Evolutionary conservation across 2,797 vertebrate species (phyloP), one percentile per base, ranked within the genome.

Genomic region (Melanotaenia boesemani): DNA sequence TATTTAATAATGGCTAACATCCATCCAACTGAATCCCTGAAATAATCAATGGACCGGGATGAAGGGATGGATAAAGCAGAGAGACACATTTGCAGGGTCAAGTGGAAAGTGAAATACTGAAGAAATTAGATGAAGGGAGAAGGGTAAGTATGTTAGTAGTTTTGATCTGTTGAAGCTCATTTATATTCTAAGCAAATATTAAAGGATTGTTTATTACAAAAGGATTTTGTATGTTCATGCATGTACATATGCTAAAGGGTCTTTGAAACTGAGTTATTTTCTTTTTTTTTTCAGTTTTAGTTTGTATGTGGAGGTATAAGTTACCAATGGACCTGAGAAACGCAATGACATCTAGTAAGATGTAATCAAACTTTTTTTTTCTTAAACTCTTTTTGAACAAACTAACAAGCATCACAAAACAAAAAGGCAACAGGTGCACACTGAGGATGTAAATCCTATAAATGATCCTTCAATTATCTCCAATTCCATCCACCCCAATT

Each of bases 371-470:
- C 72, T 83, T 80, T 84, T 82, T 78, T 82, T 76, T 71, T 74
- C 80, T 79, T 64, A 67, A 36, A 63, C 64, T 67, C 59, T 75
- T 78, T 59, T 76, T 41, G 83, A 85, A 89, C 82, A 88, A 86
- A 84, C 78, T 41, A 48, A 62, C 81, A 58, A 65, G 74, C 64
- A 32, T 86, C 82, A 76, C 85, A 72, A 77, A 90, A 86, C 86
- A 94, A 93, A 94, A 93, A 85, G 88, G 91, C 92, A 93, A 93
- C 95, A 95, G 94, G 94, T 95, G 95, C 93, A 91, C 55, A 48
- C 50, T 75, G 84, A 86, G 86, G 85, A 91, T 86, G 77, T 83
- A 81, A 91, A 89, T 89, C 82, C 82, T 87, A 80, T 67, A 86
- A 93, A 92, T 86, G 87, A 89, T 71, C 74, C 82, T 85, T 81